phyloP scores from a whole-genome alignment of 1,140 invertebrate species.

The Ectropis grisescens region DNA sequence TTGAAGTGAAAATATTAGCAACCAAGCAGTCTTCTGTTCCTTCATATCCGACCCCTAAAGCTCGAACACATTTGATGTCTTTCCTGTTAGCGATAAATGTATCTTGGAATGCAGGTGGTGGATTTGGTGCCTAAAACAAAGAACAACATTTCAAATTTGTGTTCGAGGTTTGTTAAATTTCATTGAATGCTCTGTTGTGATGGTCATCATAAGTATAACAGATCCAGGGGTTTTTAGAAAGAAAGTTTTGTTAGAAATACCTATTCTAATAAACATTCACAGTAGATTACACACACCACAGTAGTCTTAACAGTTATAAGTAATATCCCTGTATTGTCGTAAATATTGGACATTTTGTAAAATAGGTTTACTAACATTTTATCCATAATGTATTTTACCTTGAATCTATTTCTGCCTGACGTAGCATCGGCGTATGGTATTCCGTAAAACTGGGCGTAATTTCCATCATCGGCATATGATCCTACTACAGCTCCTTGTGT shows the following conservation, averaged over 20 bases:
- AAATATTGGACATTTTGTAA: no score
- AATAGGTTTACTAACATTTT: no score
- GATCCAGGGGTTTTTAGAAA: no score
- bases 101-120: conserved; percentile 34
- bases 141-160: no score
- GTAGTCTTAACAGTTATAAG: no score
- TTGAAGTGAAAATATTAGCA: conserved; percentile 33
- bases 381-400: conserved; percentile 34
- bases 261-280: no score
- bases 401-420: conserved; percentile 39
- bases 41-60: conserved; percentile 37
- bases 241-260: no score
- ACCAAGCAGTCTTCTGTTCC: conserved; percentile 55
- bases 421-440: conserved; percentile 52
- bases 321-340: no score
- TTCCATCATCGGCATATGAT: conserved; percentile 13
- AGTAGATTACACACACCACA: no score
- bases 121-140: conserved; percentile 37
- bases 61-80: conserved; percentile 40
- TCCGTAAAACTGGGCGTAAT: conserved; percentile 42
- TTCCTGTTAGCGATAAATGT: conserved; percentile 33
- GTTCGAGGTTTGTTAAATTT: neutral
- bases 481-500: conserved; percentile 39
- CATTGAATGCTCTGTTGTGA: no score
- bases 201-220: no score